phyloP scores from a whole-genome alignment of 1,140 invertebrate genomes.

The Drosophila sproati region DNA sequence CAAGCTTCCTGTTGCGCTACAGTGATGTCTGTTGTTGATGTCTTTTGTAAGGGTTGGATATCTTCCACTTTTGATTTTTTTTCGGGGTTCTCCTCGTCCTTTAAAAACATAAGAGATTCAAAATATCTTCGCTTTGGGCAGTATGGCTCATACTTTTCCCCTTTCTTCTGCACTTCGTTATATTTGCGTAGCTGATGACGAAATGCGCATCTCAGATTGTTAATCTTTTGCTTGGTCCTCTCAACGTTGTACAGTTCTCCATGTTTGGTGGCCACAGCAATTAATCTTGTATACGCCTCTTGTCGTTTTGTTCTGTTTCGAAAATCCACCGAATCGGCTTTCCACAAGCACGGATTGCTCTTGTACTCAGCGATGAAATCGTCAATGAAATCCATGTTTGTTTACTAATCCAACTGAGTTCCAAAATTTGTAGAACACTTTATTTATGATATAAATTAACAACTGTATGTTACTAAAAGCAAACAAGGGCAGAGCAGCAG shows the following conservation, averaged over 20 bases:
- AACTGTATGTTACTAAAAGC: conserved; percentile 23
- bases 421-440: conserved; percentile 33
- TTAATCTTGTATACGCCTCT: conserved; percentile 80
- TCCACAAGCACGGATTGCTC: conserved; percentile 82
- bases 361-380: conserved; percentile 84
- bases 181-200: conserved; percentile 82
- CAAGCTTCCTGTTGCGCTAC: conserved; percentile 47
- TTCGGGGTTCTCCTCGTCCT: conserved; percentile 77
- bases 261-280: conserved; percentile 79
- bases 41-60: conserved; percentile 41
- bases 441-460: conserved; percentile 37
- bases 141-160: conserved; percentile 80
- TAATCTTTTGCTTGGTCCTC: conserved; percentile 83
- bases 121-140: conserved; percentile 81
- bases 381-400: conserved; percentile 83
- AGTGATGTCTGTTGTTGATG: conserved; percentile 43
- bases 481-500: conserved; percentile 7
- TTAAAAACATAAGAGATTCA: conserved; percentile 81
- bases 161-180: conserved; percentile 78
- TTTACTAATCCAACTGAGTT: conserved; percentile 57
- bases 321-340: conserved; percentile 77
- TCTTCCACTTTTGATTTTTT: conserved; percentile 63
- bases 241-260: conserved; percentile 82
- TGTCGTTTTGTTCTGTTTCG: conserved; percentile 73
- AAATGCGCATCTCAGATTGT: conserved; percentile 82